Evolutionary conservation across 2,888 invertebrate genomes (phyloP).

Genomic region (Drosophila cognata): DNA sequence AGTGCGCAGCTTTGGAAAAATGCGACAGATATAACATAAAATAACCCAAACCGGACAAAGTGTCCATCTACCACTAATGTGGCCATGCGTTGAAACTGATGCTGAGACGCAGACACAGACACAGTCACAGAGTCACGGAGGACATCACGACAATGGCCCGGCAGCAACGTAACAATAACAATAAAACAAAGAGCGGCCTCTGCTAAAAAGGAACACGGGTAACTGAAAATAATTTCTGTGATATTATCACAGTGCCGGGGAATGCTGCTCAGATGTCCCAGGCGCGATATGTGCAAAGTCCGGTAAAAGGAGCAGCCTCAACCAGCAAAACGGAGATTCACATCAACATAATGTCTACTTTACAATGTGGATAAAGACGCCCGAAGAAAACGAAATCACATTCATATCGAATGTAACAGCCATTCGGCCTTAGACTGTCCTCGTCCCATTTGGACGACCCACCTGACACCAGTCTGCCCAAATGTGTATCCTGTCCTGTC

Average conservation of each 20-base stretch:
- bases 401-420: slow-evolving; percentile 62
- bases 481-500: slow-evolving; percentile 21
- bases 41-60: slow-evolving; percentile 62
- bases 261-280: slow-evolving; percentile 74
- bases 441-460: slow-evolving; percentile 20
- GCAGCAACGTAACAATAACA: slow-evolving; percentile 69
- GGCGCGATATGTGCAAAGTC: slow-evolving; percentile 70
- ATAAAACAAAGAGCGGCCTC: slow-evolving; percentile 71
- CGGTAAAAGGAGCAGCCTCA: slow-evolving; percentile 16
- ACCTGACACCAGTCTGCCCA: slow-evolving; percentile 51
- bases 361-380: slow-evolving; percentile 82
- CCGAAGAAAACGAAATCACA: slow-evolving; percentile 75
- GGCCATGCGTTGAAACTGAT: slow-evolving; percentile 47
- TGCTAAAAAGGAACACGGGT: slow-evolving; percentile 51
- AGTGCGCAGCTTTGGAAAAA: slow-evolving; percentile 66
- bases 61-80: slow-evolving; percentile 78
- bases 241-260: slow-evolving; percentile 70
- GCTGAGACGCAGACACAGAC: slow-evolving; percentile 7
- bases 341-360: slow-evolving; percentile 84
- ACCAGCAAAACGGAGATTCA: slow-evolving; percentile 47
- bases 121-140: slow-evolving; percentile 52
- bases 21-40: slow-evolving; percentile 71
- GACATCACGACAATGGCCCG: slow-evolving; percentile 50
- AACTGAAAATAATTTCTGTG: slow-evolving; percentile 76
- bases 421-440: slow-evolving; percentile 26